Base-by-base conservation (phyloP, 2,113 vertebrate genomes). In the Arizona elegans region DNA sequence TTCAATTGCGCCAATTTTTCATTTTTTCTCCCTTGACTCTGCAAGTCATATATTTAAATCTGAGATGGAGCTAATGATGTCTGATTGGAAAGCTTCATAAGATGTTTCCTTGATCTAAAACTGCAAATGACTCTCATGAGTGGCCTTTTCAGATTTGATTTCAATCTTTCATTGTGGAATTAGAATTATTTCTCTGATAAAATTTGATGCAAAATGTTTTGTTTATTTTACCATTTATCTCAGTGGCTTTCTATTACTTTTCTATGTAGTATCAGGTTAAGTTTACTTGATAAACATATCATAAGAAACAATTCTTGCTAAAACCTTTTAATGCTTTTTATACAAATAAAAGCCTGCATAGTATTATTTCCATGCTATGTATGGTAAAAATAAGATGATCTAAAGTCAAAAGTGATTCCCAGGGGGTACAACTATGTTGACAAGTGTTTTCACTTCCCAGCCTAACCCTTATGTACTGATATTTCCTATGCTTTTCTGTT, bases 1-100 rank as follows among this genome's bases (percentile, higher is more conserved):
- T 50, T 47, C n/a, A 6, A 33, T 26, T 89, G 89, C 87, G 65
- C 58, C 89, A 90, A 7, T 56, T 87, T 86, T 89, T 24, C 2
- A 81, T 91, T 92, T 91, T 91, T 91, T 88, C 85, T 86, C 70
- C 70, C 54, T 91, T 93, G 87, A 59, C 26, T 33, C 26, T 0
- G 0, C 58, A 24, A 56, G 95, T 93, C 55, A 92, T 75, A 65
- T 1, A 0, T 91, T 90, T 90, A 5, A 38, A 43, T 75, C 59
- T 62, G 1, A 91, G 89, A 29, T 81, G 38, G 85, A 94, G 12
- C 33, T 91, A 90, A 93, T 29, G 59, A 43, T 92, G 11, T 55
- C 26, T 90, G 43, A 91, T 21, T 26, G 19, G 43, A 26, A 88
- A 81, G 43, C 43, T 59, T 38, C 6, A 7, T 93, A 59, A 81